These are phyloP conservation scores for Collichthys lucidus DNA, from an alignment of 2,113 vertebrate species.

Conservation along the genomic window DNA sequence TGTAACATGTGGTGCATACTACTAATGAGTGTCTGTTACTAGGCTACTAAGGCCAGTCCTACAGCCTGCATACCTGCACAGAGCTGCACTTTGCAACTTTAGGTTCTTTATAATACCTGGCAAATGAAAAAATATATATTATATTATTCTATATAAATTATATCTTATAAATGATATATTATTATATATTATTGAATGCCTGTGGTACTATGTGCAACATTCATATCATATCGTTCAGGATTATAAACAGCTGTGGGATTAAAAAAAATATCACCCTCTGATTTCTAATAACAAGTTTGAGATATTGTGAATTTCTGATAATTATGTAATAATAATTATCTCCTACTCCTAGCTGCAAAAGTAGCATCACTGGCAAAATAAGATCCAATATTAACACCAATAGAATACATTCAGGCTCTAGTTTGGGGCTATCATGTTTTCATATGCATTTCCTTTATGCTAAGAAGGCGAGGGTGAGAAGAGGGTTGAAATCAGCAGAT, in stretches of 20 bases:
- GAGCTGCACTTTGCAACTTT: not conserved
- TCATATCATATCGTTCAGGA: not conserved
- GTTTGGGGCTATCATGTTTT: not conserved
- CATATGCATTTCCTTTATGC: not conserved
- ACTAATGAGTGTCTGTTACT: slow-evolving; percentile 20
- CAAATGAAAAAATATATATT: not conserved
- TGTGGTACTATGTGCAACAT: not conserved
- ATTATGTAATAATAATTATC: not conserved
- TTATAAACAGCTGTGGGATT: not conserved
- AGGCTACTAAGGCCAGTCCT: slow-evolving; percentile 3
- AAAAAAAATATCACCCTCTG: not conserved
- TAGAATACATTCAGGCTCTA: not conserved
- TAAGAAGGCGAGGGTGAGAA: no score
- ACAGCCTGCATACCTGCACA: not conserved
- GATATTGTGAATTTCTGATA: not conserved
- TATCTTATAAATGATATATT: no score
- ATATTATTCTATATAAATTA: not conserved
- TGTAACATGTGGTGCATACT: not conserved
- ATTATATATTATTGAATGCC: not conserved
- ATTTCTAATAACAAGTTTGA: not conserved
- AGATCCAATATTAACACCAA: not conserved
- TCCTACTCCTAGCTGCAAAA: not conserved
- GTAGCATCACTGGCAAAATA: not conserved
- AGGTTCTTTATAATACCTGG: not conserved
- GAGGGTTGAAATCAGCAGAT: no score